Conservation (phyloP, 2,888 invertebrate genomes). For the Leptinotarsa rubiginosa region DNA sequence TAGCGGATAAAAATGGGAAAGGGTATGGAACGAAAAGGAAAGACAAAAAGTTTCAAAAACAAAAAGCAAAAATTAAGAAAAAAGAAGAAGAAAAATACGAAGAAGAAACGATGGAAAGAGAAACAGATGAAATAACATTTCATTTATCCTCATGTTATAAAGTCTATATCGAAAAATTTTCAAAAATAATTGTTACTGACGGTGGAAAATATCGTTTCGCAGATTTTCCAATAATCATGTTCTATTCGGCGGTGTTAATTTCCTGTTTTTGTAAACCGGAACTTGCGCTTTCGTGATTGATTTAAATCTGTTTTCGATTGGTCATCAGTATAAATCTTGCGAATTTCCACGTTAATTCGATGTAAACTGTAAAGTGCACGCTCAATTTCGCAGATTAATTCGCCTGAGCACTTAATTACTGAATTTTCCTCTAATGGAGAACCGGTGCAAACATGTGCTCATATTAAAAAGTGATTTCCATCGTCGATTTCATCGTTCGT, state of each 20-base stretch:
- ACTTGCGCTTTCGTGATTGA: conserved; percentile 31
- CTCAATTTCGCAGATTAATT: conserved; percentile 57
- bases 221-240: neutral
- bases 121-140: too few relatives aligned
- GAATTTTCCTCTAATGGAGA: conserved; percentile 57
- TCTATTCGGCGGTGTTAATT: conserved; percentile 34
- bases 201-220: too few relatives aligned
- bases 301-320: conserved; percentile 40
- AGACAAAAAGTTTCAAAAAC: too few relatives aligned
- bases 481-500: neutral
- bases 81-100: too few relatives aligned
- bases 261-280: conserved; percentile 31
- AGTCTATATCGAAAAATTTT: too few relatives aligned
- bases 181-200: too few relatives aligned
- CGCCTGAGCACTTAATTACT: conserved; percentile 57
- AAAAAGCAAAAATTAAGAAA: too few relatives aligned
- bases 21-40: too few relatives aligned
- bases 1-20: too few relatives aligned
- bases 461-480: conserved; percentile 62
- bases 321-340: conserved; percentile 40
- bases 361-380: conserved; percentile 44
- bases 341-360: conserved; percentile 8
- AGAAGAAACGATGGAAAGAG: too few relatives aligned
- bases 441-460: conserved; percentile 47
- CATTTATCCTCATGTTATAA: too few relatives aligned